A percentile compares a stretch with the other conserved stretches of the same genome.
These are phyloP conservation scores for Mastomys coucha DNA, from an alignment of 2,113 vertebrate species.

Conservation along the genomic window DNA sequence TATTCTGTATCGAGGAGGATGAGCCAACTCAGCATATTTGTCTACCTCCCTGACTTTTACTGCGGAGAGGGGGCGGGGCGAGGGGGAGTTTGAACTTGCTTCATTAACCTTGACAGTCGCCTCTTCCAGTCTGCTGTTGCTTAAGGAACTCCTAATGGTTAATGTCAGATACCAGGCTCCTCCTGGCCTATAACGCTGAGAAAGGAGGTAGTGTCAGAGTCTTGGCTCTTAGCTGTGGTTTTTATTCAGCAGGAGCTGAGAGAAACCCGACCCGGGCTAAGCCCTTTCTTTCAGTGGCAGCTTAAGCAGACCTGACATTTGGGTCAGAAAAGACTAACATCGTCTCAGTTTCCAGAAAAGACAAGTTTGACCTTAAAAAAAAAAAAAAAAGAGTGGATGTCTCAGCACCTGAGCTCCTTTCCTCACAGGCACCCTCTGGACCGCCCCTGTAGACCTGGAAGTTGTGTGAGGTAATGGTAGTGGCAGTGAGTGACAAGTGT, in stretches of 20 bases:
- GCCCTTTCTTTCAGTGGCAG: constrained; percentile 32
- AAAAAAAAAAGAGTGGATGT: background rate
- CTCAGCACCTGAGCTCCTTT: background rate
- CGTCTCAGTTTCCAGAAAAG: constrained; percentile 35
- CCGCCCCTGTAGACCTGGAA: background rate
- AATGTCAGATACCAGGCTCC: constrained; percentile 55
- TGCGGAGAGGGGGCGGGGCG: background rate
- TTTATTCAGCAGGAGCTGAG: background rate
- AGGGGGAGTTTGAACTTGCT: background rate
- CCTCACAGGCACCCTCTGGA: background rate
- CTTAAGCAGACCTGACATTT: constrained; percentile 60
- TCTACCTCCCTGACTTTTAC: constrained; percentile 52
- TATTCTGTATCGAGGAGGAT: constrained; percentile 6
- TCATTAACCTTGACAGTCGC: background rate
- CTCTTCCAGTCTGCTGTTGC: constrained; percentile 34
- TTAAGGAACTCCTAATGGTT: constrained; percentile 58
- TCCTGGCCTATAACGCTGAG: constrained; percentile 23
- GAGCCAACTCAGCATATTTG: constrained; percentile 62
- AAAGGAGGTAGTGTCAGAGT: constrained; percentile 33
- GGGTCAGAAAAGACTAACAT: constrained; percentile 38
- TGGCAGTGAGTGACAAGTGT: background rate
- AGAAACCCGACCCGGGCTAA: constrained; percentile 62
- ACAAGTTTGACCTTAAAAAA: constrained; percentile 43
- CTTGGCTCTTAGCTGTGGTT: constrained; percentile 29
- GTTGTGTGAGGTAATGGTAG: background rate